Conservation (phyloP, 2,113 vertebrate species). For the human region DNA sequence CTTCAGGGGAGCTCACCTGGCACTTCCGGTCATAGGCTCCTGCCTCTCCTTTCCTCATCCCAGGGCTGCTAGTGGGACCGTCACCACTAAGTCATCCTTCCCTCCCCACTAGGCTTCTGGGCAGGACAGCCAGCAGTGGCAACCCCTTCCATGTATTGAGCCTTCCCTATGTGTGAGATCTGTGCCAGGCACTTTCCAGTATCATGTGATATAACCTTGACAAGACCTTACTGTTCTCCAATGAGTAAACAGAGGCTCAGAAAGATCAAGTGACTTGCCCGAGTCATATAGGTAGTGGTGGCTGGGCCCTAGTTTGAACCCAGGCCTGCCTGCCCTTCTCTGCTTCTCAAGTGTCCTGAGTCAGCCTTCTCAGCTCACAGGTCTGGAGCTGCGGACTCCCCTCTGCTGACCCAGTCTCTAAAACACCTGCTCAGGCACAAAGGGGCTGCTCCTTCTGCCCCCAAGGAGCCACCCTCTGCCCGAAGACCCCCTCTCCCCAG, state of each 20-base stretch:
- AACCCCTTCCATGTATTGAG: accelerated
- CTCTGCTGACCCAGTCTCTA: not conserved
- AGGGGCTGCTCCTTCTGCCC: not conserved
- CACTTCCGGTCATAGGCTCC: accelerated
- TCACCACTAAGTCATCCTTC: not conserved
- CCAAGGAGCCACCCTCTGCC: not conserved
- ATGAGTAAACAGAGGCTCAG: not conserved
- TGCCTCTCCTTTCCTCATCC: not conserved
- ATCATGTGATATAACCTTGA: not conserved
- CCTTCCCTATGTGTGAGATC: not conserved
- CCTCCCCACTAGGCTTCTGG: not conserved
- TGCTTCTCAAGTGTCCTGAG: not conserved
- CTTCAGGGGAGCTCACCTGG: accelerated
- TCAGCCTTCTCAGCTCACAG: not conserved
- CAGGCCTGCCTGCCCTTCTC: not conserved
- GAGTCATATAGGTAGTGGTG: not conserved
- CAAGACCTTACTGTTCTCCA: not conserved
- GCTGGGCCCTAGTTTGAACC: not conserved
- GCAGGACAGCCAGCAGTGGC: not conserved
- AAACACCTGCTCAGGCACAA: not conserved
- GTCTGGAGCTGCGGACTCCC: not conserved
- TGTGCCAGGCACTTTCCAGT: not conserved
- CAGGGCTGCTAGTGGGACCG: not conserved
- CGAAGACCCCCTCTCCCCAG: not conserved
- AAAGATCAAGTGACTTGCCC: not conserved